Evolutionary conservation across 2,888 invertebrate species (phyloP).

Genomic region (Trachelus iudaicus): DNA sequence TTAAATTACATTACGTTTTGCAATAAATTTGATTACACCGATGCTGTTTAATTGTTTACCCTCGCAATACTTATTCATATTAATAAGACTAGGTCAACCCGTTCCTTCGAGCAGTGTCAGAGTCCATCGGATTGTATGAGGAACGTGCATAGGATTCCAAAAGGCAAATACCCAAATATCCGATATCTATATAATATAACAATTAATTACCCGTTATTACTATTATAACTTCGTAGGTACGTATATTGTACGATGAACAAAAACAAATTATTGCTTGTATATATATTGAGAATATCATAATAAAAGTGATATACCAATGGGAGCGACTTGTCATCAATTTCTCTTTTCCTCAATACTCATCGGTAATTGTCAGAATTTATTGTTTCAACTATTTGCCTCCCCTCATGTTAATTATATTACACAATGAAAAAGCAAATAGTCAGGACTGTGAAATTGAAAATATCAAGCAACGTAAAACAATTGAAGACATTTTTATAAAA

Average conservation of each 20-base stretch:
- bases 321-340: not conserved
- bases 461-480: not conserved
- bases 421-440: not conserved
- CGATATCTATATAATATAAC: slow-evolving; percentile 36
- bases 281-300: slow-evolving; percentile 57
- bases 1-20: not conserved
- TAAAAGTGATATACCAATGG: slow-evolving; percentile 53
- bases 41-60: not conserved
- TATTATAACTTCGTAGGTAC: slow-evolving; percentile 39
- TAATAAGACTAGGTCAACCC: not conserved
- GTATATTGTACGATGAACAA: slow-evolving; percentile 30
- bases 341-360: not conserved
- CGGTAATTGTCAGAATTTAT: not conserved
- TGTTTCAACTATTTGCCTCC: not conserved
- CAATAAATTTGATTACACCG: not conserved
- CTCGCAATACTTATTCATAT: not conserved
- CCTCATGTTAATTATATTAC: not conserved
- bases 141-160: slow-evolving; percentile 26
- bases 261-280: slow-evolving; percentile 57
- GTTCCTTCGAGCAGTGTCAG: not conserved
- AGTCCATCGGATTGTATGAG: slow-evolving; percentile 21
- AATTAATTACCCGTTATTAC: slow-evolving; percentile 27
- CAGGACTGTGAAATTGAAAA: not conserved
- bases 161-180: slow-evolving; percentile 34
- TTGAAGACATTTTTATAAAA: not conserved